A percentile compares a stretch with the other conserved stretches of the same genome.
phyloP scores from a whole-genome alignment of 2,797 vertebrate species.

The Sparidentex hasta region DNA sequence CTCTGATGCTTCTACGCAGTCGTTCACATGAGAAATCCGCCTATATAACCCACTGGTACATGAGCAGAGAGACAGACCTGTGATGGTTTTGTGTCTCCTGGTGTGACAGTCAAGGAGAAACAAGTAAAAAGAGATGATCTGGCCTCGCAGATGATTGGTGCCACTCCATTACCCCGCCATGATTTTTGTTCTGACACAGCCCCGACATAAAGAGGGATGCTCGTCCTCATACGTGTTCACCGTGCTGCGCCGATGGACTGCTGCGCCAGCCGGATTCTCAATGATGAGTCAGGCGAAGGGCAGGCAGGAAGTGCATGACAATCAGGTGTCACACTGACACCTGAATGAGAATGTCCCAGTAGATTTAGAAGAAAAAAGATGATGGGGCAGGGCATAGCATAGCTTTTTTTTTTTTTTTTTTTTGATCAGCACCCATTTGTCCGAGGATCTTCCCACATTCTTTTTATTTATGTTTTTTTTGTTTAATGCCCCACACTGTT shows the following conservation, averaged over 20 bases:
- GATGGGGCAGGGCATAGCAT: neutral
- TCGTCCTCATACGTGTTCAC: constrained; percentile 32
- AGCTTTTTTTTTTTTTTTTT: neutral
- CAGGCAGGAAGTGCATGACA: constrained; percentile 38
- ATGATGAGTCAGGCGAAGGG: constrained; percentile 53
- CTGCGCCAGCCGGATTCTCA: constrained; percentile 30
- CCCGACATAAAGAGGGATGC: constrained; percentile 26
- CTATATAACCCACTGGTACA: neutral
- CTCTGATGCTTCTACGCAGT: neutral
- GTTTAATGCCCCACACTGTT: neutral
- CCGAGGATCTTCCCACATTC: neutral
- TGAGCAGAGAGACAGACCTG: constrained; percentile 12
- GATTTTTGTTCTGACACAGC: constrained; percentile 30
- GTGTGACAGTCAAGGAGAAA: constrained; percentile 1
- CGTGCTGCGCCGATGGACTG: constrained; percentile 17
- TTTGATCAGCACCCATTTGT: neutral
- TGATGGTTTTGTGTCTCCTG: constrained; percentile 11
- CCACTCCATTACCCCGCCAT: constrained; percentile 28
- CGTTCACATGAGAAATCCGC: constrained; percentile 24
- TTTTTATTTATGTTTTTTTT: neutral
- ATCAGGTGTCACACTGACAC: constrained; percentile 29
- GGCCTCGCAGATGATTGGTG: constrained; percentile 9
- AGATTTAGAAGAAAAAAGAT: constrained; percentile 21
- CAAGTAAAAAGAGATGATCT: neutral
- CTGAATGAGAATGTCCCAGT: constrained; percentile 15